Percentiles rank a stretch among this genome's conserved stretches.
Evolutionary conservation across 2,113 vertebrate species (phyloP).

Genomic region (Haemorhous mexicanus): DNA sequence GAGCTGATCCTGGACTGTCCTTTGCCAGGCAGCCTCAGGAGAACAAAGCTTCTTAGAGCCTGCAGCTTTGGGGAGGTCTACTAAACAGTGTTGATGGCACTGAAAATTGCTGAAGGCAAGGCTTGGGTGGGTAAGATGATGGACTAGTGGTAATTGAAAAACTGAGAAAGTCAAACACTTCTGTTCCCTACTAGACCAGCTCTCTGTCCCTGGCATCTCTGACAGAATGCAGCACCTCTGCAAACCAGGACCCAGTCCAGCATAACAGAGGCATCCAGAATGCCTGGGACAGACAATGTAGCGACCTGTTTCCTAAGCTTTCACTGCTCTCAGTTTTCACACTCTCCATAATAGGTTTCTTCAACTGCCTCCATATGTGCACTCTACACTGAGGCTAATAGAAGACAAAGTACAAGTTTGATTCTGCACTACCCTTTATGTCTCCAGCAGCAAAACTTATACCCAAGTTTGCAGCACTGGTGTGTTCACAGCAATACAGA

Average conservation of each 20-base stretch:
- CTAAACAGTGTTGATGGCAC: background rate
- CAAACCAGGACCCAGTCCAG: background rate
- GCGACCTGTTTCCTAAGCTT: accelerated
- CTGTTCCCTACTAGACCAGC: background rate
- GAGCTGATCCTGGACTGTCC: background rate
- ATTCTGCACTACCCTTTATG: background rate
- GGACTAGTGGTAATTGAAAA: background rate
- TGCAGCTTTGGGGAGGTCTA: background rate
- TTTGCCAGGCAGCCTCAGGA: background rate
- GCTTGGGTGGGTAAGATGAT: background rate
- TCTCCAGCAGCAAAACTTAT: background rate
- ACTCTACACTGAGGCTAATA: background rate
- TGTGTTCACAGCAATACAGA: background rate
- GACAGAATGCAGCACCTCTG: background rate
- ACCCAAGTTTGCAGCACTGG: accelerated
- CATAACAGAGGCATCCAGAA: background rate
- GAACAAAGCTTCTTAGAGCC: background rate
- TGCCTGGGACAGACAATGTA: background rate
- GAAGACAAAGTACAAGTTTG: background rate
- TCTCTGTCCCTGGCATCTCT: background rate
- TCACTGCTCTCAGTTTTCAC: background rate
- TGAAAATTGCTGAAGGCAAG: background rate
- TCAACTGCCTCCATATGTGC: background rate
- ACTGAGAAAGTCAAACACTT: background rate
- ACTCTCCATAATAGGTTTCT: background rate